These are phyloP conservation scores for Oplegnathus fasciatus DNA, from an alignment of 2,113 vertebrate species.

Conservation along the genomic window DNA sequence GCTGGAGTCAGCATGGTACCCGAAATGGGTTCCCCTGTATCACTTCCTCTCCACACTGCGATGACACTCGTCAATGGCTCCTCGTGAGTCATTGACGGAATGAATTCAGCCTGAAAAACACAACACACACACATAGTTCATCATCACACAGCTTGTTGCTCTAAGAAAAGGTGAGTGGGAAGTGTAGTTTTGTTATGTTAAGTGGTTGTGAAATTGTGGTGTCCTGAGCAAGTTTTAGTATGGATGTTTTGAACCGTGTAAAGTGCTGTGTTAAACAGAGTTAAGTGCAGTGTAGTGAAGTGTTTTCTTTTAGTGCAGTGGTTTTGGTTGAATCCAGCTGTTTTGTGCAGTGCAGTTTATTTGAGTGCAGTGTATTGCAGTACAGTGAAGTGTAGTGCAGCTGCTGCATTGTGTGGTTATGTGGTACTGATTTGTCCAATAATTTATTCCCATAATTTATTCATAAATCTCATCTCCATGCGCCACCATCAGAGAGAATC, in stretches of 20 bases:
- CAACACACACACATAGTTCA: constrained; percentile 56
- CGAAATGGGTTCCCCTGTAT: constrained; percentile 81
- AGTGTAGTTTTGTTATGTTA: constrained; percentile 76
- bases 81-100: constrained; percentile 81
- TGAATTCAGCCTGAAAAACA: constrained; percentile 64
- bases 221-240: constrained; percentile 59
- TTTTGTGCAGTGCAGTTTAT: constrained; percentile 65
- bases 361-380: constrained; percentile 59
- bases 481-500: constrained; percentile 56
- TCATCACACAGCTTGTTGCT: constrained; percentile 74
- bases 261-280: constrained; percentile 52
- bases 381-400: constrained; percentile 61
- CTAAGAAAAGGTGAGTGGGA: constrained; percentile 76
- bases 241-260: constrained; percentile 67
- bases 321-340: constrained; percentile 54
- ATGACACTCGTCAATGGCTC: constrained; percentile 81
- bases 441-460: constrained; percentile 70
- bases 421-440: constrained; percentile 54
- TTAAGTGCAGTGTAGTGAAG: constrained; percentile 67
- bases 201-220: constrained; percentile 77
- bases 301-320: constrained; percentile 51
- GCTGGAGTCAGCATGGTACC: constrained; percentile 86
- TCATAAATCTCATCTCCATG: constrained; percentile 75
- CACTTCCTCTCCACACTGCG: constrained; percentile 78
- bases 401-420: constrained; percentile 47